Evolutionary conservation across 1,140 invertebrate species (phyloP).

Genomic region (Yoshiicerus persimilis): DNA sequence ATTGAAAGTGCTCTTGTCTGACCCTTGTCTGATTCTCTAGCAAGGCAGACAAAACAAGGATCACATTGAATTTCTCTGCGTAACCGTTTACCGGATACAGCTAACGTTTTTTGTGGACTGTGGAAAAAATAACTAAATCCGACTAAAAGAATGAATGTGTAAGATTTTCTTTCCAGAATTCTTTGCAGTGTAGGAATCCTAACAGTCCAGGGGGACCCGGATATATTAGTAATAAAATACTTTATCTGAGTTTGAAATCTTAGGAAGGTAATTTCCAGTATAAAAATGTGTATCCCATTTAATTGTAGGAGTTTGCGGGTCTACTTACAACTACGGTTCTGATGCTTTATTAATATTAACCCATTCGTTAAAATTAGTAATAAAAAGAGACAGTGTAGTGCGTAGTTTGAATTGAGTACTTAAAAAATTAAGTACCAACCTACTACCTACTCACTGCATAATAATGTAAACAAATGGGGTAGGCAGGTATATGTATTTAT

Average conservation of each 20-base stretch:
- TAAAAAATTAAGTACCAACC: background rate
- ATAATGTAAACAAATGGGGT: background rate
- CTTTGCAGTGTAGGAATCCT: no score
- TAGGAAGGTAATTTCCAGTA: no score
- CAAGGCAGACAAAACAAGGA: background rate
- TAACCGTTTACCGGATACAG: conserved; percentile 9
- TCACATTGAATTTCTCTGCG: background rate
- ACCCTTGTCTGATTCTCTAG: background rate
- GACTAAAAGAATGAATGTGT: background rate
- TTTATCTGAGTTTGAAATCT: background rate
- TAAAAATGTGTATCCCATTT: no score
- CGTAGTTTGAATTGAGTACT: background rate
- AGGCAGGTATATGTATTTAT: background rate
- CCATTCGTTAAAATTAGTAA: no score
- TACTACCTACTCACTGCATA: background rate
- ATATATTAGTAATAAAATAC: background rate
- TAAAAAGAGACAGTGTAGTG: no score
- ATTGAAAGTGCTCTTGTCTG: background rate
- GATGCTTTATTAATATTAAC: no score
- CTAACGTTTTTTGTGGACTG: background rate
- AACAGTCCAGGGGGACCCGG: background rate
- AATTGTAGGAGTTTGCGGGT: no score
- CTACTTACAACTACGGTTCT: no score
- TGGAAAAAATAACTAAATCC: background rate
- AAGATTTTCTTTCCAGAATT: background rate